Conservation (phyloP, 92 coral and sea anemone genomes). For the Epizoanthus ramosus region DNA sequence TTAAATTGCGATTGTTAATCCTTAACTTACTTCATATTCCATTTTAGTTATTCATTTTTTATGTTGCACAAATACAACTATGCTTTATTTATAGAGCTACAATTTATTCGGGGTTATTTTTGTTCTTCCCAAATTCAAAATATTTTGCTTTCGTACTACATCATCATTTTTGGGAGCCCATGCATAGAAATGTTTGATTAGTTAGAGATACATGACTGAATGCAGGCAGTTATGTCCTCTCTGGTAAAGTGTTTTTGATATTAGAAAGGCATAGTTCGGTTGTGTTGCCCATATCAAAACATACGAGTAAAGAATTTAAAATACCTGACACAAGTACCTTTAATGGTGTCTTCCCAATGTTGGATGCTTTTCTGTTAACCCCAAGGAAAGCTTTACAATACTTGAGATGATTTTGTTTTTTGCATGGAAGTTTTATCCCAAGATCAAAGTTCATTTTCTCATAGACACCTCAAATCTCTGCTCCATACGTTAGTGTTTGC, state of each 20-base stretch:
- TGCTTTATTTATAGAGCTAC: too few relatives aligned
- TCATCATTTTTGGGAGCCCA: too few relatives aligned
- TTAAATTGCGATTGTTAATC: too few relatives aligned
- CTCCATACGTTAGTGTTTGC: conserved; percentile 15
- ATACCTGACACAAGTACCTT: not conserved
- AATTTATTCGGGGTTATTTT: too few relatives aligned
- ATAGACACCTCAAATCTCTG: conserved; percentile 36
- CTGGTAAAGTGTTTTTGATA: not conserved
- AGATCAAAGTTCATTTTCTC: conserved; percentile 2
- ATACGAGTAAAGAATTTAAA: not conserved
- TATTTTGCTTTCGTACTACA: too few relatives aligned
- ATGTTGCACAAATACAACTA: too few relatives aligned
- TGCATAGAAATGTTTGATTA: too few relatives aligned
- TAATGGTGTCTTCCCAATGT: conserved; percentile 8
- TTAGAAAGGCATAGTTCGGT: not conserved
- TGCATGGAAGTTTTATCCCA: conserved; percentile 24
- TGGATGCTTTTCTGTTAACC: conserved; percentile 21
- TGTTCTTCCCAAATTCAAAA: too few relatives aligned
- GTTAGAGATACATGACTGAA: too few relatives aligned
- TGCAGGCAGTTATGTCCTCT: too few relatives aligned
- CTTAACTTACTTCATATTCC: too few relatives aligned
- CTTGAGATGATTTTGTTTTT: not conserved
- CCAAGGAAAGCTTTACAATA: conserved; percentile 1
- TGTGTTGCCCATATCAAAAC: not conserved
- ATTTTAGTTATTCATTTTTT: too few relatives aligned